Percentiles rank a stretch among this genome's conserved stretches.
These are phyloP conservation scores for Dasyprocta punctata DNA, from an alignment of 2,113 vertebrate species.

Conservation along the genomic window DNA sequence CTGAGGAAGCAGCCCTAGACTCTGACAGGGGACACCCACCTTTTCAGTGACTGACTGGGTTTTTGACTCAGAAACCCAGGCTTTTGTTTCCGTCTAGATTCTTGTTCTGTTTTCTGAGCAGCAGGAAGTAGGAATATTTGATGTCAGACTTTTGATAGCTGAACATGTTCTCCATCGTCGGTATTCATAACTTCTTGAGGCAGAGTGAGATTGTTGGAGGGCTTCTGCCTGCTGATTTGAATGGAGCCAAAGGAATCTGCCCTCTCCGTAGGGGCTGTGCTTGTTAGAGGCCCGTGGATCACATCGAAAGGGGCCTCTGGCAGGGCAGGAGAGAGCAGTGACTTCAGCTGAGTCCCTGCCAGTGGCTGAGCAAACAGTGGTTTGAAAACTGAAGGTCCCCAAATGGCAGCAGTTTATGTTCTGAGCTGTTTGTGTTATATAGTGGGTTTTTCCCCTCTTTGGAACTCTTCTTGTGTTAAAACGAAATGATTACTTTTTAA, in stretches of 20 bases:
- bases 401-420: slow-evolving; percentile 81
- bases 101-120: slow-evolving; percentile 68
- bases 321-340: background rate
- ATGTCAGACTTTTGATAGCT: slow-evolving; percentile 66
- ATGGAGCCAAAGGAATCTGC: slow-evolving; percentile 46
- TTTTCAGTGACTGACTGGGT: background rate
- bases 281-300: slow-evolving; percentile 22
- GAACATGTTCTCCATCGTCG: background rate
- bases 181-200: slow-evolving; percentile 70
- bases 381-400: slow-evolving; percentile 54
- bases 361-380: background rate
- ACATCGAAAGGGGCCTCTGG: slow-evolving; percentile 3
- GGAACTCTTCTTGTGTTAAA: slow-evolving; percentile 85
- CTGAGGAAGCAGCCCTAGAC: slow-evolving; percentile 8
- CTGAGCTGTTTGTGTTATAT: slow-evolving; percentile 86
- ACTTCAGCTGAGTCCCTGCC: slow-evolving; percentile 8
- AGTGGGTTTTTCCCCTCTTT: slow-evolving; percentile 59
- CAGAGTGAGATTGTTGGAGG: slow-evolving; percentile 71
- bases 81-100: slow-evolving; percentile 59
- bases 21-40: background rate
- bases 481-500: slow-evolving; percentile 88
- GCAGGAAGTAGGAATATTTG: slow-evolving; percentile 67
- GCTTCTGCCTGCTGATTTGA: slow-evolving; percentile 19
- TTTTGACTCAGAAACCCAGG: slow-evolving; percentile 45
- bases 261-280: background rate